A percentile compares a stretch with the other conserved stretches of the same genome.
These are phyloP conservation scores for Hydraecia micacea DNA, from an alignment of 2,888 invertebrate species.

Conservation along the genomic window DNA sequence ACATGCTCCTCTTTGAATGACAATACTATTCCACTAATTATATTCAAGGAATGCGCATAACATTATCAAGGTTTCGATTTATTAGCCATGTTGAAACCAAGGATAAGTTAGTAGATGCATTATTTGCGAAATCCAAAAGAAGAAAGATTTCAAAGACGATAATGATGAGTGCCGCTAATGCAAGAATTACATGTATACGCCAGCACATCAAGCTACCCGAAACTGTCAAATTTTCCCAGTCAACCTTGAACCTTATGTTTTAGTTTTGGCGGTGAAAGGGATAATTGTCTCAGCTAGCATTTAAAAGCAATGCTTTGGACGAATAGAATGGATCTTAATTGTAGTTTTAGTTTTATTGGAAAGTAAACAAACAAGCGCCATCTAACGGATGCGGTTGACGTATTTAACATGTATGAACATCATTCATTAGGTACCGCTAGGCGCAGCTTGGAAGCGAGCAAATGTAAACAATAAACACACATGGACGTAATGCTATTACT, in stretches of 20 bases:
- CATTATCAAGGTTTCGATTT: constrained; percentile 7
- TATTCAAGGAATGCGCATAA: constrained; percentile 44
- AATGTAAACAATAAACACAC: constrained; percentile 57
- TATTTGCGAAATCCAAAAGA: neutral
- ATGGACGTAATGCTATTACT: constrained; percentile 41
- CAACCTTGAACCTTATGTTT: too few relatives aligned
- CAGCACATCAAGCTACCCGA: too few relatives aligned
- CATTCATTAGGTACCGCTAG: constrained; percentile 37
- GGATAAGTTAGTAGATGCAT: neutral
- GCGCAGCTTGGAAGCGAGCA: constrained; percentile 36
- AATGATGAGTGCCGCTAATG: neutral
- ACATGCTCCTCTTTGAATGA: constrained; percentile 56
- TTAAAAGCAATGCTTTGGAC: neutral
- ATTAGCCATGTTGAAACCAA: constrained; percentile 6
- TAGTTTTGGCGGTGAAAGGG: too few relatives aligned
- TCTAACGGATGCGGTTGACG: constrained; percentile 66
- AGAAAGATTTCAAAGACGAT: neutral
- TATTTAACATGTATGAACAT: constrained; percentile 48
- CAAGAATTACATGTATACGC: neutral
- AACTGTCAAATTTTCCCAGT: too few relatives aligned
- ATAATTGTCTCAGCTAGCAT: neutral
- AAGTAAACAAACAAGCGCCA: constrained; percentile 69
- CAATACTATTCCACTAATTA: constrained; percentile 50
- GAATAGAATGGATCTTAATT: constrained; percentile 7
- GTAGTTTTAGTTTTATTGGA: constrained; percentile 9